These are phyloP conservation scores for Tribolium castaneum DNA, from an alignment of 1,140 invertebrate genomes.

Conservation along the genomic window DNA sequence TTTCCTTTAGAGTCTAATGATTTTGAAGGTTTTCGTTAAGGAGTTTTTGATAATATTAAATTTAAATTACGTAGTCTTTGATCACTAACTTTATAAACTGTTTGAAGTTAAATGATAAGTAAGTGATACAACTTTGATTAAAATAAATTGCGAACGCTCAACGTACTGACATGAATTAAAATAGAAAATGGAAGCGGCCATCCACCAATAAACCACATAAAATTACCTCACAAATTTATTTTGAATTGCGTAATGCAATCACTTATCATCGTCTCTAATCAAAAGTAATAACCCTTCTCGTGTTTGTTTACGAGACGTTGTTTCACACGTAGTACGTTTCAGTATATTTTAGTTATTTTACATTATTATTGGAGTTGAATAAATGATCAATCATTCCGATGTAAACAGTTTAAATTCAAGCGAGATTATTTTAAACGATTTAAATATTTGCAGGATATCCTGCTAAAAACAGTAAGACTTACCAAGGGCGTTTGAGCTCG, in stretches of 20 bases:
- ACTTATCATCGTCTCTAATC: too few species aligned
- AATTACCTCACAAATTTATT: too few species aligned
- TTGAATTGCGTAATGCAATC: too few species aligned
- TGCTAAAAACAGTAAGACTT: constrained; percentile 23
- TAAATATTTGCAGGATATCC: background rate
- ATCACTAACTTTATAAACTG: background rate
- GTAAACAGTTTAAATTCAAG: background rate
- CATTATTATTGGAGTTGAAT: background rate
- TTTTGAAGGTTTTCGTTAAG: background rate
- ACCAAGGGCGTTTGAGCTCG: constrained; percentile 53
- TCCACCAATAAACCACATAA: background rate
- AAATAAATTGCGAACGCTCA: background rate
- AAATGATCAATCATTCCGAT: background rate
- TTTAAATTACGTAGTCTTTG: background rate
- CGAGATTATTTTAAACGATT: background rate
- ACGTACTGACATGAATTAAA: background rate
- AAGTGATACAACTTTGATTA: constrained; percentile 2
- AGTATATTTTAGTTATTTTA: background rate
- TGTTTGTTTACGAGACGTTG: too few species aligned
- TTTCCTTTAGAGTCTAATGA: too few species aligned
- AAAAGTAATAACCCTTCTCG: too few species aligned
- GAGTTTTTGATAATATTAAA: background rate
- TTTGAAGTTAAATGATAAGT: background rate
- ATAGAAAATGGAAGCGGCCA: background rate
- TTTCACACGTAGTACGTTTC: too few species aligned